These are phyloP conservation scores for Galbula dea DNA, from an alignment of 2,113 vertebrate species.

Conservation along the genomic window DNA sequence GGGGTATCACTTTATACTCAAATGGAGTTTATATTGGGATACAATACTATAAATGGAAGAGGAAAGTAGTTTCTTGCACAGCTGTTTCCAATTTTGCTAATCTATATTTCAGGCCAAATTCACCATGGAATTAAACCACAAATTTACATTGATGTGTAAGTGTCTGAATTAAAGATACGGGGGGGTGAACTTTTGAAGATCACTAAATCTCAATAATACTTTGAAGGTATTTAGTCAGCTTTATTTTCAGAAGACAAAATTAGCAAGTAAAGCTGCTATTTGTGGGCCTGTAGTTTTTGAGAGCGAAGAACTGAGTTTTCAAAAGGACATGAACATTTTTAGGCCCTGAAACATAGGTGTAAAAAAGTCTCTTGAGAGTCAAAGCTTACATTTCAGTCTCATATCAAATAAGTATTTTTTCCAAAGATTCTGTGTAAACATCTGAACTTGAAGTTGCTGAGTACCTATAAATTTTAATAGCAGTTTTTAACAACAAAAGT, in stretches of 20 bases:
- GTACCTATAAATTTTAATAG: background rate
- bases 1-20: slow-evolving; percentile 68
- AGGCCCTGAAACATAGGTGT: background rate
- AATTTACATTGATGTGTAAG: slow-evolving; percentile 70
- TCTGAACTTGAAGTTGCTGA: background rate
- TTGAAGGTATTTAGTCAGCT: slow-evolving; percentile 62
- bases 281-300: slow-evolving; percentile 34
- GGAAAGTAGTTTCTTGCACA: slow-evolving; percentile 80
- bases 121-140: slow-evolving; percentile 70
- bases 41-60: slow-evolving; percentile 83
- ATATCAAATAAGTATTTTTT: background rate
- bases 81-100: slow-evolving; percentile 84
- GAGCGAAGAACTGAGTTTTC: slow-evolving; percentile 41
- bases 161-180: slow-evolving; percentile 64
- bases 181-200: slow-evolving; percentile 29
- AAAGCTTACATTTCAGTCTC: background rate
- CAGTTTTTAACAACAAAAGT: background rate
- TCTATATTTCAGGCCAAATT: slow-evolving; percentile 80
- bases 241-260: slow-evolving; percentile 62
- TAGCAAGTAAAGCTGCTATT: slow-evolving; percentile 61
- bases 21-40: slow-evolving; percentile 82
- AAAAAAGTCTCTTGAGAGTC: background rate
- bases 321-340: slow-evolving; percentile 45
- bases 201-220: slow-evolving; percentile 37
- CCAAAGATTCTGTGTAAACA: background rate